Evolutionary conservation across 2,797 vertebrate species (phyloP).

Genomic region (Neosalanx taihuensis): DNA sequence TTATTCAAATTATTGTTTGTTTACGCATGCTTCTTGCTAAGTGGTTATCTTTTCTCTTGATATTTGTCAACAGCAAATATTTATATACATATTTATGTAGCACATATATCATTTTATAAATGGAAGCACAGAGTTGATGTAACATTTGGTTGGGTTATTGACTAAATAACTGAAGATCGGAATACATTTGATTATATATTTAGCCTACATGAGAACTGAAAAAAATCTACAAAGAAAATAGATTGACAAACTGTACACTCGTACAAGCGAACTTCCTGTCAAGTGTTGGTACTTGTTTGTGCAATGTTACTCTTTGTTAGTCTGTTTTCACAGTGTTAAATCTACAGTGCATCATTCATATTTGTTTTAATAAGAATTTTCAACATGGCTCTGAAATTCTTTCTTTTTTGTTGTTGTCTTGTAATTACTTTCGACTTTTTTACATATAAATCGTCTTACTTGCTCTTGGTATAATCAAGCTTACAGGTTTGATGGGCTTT

Average conservation of each 20-base stretch:
- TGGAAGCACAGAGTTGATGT: not conserved
- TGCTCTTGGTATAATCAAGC: not conserved
- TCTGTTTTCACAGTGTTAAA: slow-evolving; percentile 50
- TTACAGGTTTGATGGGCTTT: too few species aligned
- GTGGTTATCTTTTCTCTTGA: slow-evolving; percentile 21
- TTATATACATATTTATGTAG: slow-evolving; percentile 23
- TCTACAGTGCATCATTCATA: slow-evolving; percentile 30
- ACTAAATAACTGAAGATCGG: slow-evolving; percentile 35
- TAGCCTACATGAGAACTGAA: not conserved
- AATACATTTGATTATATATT: slow-evolving; percentile 37
- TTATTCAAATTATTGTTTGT: slow-evolving; percentile 37
- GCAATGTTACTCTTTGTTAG: slow-evolving; percentile 28
- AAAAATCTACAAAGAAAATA: not conserved
- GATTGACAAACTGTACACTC: slow-evolving; percentile 9
- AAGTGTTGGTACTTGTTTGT: not conserved
- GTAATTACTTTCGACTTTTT: slow-evolving; percentile 6
- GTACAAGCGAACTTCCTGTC: not conserved
- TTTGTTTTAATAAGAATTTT: slow-evolving; percentile 35
- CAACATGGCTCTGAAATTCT: slow-evolving; percentile 22
- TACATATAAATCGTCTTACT: not conserved
- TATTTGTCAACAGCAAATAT: not conserved
- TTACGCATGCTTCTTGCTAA: slow-evolving; percentile 42
- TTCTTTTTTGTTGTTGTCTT: slow-evolving; percentile 8
- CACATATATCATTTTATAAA: slow-evolving; percentile 36
- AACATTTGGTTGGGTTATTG: slow-evolving; percentile 38